A percentile compares a stretch with the other conserved stretches of the same genome.
These are phyloP conservation scores for Drosophila parabipectinata DNA, from an alignment of 1,140 invertebrate species.

Conservation along the genomic window DNA sequence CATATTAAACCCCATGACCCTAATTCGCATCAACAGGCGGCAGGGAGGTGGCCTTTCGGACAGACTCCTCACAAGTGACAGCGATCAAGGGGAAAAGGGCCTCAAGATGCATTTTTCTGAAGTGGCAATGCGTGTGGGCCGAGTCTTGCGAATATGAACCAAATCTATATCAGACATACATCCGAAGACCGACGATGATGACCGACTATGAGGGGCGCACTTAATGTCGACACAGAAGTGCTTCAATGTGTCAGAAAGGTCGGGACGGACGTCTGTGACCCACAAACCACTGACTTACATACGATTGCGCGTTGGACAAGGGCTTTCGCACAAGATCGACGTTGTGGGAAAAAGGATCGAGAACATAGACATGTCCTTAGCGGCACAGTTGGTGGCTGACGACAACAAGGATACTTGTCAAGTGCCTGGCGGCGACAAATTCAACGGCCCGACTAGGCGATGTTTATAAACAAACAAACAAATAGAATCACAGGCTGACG, in stretches of 20 bases:
- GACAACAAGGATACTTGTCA: slow-evolving; percentile 67
- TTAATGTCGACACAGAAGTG: slow-evolving; percentile 76
- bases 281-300: slow-evolving; percentile 61
- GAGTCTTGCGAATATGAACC: slow-evolving; percentile 48
- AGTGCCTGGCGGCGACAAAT: slow-evolving; percentile 64
- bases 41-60: slow-evolving; percentile 10
- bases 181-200: slow-evolving; percentile 26
- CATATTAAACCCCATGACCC: slow-evolving; percentile 44
- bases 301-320: slow-evolving; percentile 19
- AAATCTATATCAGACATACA: neutral
- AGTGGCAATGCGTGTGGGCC: slow-evolving; percentile 71
- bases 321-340: slow-evolving; percentile 66
- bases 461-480: slow-evolving; percentile 75
- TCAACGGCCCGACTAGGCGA: slow-evolving; percentile 28
- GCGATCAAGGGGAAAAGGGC: slow-evolving; percentile 49
- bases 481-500: slow-evolving; percentile 27
- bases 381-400: slow-evolving; percentile 72
- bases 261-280: slow-evolving; percentile 57
- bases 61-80: slow-evolving; percentile 54
- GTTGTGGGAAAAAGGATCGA: neutral
- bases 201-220: slow-evolving; percentile 58
- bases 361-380: slow-evolving; percentile 57
- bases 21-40: slow-evolving; percentile 39
- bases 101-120: slow-evolving; percentile 52
- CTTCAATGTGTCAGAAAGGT: slow-evolving; percentile 73